Percentiles rank a stretch among this genome's conserved stretches.
phyloP scores from a whole-genome alignment of 2,888 invertebrate genomes.

The Tanytarsus gracilentus region DNA sequence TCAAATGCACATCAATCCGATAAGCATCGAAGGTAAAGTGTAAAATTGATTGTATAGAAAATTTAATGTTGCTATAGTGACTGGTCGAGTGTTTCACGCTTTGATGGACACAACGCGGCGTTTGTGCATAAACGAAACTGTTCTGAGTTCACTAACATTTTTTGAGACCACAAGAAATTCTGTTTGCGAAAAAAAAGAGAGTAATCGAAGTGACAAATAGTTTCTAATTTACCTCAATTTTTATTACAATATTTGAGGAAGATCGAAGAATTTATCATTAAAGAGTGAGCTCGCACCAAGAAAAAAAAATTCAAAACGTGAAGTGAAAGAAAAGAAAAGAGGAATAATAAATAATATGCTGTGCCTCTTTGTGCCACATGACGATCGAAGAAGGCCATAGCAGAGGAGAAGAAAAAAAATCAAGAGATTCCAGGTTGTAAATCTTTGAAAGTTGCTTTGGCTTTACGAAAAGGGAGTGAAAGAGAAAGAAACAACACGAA shows the following conservation, averaged over 20 bases:
- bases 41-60: slow-evolving; percentile 7
- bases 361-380: slow-evolving; percentile 22
- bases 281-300: not conserved
- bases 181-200: not conserved
- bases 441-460: slow-evolving; percentile 15
- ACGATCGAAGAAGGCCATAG: slow-evolving; percentile 2
- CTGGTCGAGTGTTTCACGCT: slow-evolving; percentile 17
- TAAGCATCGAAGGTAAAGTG: slow-evolving; percentile 18
- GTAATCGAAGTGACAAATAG: not conserved
- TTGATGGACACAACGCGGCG: slow-evolving; percentile 14
- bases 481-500: not conserved
- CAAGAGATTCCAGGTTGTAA: slow-evolving; percentile 17
- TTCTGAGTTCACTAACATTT: slow-evolving; percentile 18
- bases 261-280: not conserved
- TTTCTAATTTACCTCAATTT: not conserved
- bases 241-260: not conserved
- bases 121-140: too few species aligned
- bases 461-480: not conserved
- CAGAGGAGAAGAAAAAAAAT: not conserved
- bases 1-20: not conserved
- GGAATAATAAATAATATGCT: not conserved
- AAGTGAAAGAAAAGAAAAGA: slow-evolving; percentile 4
- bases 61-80: slow-evolving; percentile 23
- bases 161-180: not conserved
- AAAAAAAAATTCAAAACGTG: not conserved